Percentiles rank a stretch among this genome's conserved stretches.
Evolutionary conservation across 2,888 invertebrate species (phyloP).

Genomic region (Trissolcus brochymenae): DNA sequence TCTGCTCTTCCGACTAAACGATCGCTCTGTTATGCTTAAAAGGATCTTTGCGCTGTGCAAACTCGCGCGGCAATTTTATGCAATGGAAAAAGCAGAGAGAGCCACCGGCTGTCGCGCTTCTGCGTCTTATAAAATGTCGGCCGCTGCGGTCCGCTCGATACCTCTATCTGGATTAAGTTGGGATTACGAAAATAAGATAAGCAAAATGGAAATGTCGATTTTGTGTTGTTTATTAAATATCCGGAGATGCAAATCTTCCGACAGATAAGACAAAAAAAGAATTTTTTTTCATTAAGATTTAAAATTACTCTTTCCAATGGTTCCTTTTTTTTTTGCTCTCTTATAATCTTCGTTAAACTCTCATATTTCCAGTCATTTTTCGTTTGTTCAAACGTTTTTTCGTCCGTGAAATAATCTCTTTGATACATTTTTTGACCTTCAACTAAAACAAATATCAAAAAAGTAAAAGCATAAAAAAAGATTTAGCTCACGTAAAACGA

Average conservation of each 20-base stretch:
- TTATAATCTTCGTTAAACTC: too few relatives aligned
- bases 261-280: not conserved
- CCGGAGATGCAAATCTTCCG: not conserved
- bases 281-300: too few relatives aligned
- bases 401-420: too few relatives aligned
- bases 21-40: slow-evolving; percentile 29
- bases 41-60: slow-evolving; percentile 21
- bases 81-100: slow-evolving; percentile 18
- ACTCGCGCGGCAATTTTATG: slow-evolving; percentile 25
- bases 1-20: slow-evolving; percentile 36
- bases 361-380: too few relatives aligned
- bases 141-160: slow-evolving; percentile 7
- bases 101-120: slow-evolving; percentile 6
- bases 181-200: slow-evolving; percentile 31
- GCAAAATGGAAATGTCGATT: slow-evolving; percentile 5
- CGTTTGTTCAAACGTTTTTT: too few relatives aligned
- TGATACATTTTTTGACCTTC: too few relatives aligned
- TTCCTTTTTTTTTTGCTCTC: too few relatives aligned
- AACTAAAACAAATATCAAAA: too few relatives aligned
- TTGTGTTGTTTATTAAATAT: slow-evolving; percentile 4
- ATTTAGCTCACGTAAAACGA: too few relatives aligned
- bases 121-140: slow-evolving; percentile 7
- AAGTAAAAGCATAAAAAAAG: too few relatives aligned
- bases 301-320: too few relatives aligned
- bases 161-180: slow-evolving; percentile 26